Evolutionary conservation across 2,888 invertebrate genomes (phyloP).

Genomic region (Parnassius apollo): DNA sequence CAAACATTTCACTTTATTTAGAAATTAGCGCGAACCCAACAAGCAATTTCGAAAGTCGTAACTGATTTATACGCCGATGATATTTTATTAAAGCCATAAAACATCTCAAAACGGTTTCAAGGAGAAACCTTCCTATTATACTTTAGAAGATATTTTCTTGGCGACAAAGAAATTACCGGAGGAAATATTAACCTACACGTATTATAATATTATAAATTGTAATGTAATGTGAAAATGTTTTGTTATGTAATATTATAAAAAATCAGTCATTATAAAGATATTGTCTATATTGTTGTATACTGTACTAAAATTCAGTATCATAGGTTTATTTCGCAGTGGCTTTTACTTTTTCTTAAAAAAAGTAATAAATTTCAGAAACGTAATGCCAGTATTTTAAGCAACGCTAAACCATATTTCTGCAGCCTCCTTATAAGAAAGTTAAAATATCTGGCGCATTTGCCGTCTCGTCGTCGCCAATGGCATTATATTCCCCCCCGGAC

Average conservation of each 20-base stretch:
- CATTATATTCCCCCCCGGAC: conserved; percentile 43
- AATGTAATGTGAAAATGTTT: no score
- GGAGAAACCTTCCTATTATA: conserved; percentile 54
- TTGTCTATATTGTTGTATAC: no score
- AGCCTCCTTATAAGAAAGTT: conserved; percentile 53
- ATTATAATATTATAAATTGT: no score
- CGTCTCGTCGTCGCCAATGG: conserved; percentile 59
- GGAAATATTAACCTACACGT: conserved; percentile 23
- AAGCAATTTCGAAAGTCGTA: conserved; percentile 52
- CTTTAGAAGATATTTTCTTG: conserved; percentile 49
- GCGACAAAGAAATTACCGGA: conserved; percentile 50
- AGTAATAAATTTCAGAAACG: conserved; percentile 1
- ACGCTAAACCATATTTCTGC: conserved; percentile 69
- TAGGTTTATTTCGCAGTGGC: no score
- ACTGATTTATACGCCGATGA: conserved; percentile 63
- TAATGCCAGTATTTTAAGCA: conserved; percentile 29
- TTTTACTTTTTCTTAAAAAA: no score
- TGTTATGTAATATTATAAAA: no score
- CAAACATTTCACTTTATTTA: conserved; percentile 38
- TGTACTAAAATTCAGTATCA: no score
- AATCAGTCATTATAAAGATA: no score
- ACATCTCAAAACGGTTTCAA: conserved; percentile 51
- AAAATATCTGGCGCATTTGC: conserved; percentile 53
- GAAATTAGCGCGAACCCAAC: conserved; percentile 48
- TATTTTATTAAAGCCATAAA: conserved; percentile 70